Percentiles rank a stretch among this genome's conserved stretches.
Evolutionary conservation across 2,113 vertebrate species (phyloP).

Genomic region (Loxodonta africana): DNA sequence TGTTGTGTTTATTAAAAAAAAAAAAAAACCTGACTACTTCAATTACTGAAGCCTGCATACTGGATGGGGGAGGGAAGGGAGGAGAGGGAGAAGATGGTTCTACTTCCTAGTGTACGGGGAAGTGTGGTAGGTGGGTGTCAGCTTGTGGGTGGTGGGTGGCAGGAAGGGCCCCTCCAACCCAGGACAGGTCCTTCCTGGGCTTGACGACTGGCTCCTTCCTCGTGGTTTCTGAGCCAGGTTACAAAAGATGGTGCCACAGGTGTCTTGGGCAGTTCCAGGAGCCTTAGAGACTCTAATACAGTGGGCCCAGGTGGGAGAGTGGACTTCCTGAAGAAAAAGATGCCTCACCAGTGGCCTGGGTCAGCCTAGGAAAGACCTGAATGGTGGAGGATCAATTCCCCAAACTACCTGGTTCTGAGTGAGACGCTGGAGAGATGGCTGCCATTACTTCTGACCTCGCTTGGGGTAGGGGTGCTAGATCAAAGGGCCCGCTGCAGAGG

Average conservation of each 20-base stretch:
- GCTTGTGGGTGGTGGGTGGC: too few species aligned
- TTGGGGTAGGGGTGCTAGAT: neutral
- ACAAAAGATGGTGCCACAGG: neutral
- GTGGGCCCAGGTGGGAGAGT: neutral
- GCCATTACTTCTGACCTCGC: neutral
- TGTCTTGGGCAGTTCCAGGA: neutral
- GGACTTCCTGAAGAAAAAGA: neutral
- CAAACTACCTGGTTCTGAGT: neutral
- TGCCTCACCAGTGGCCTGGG: neutral
- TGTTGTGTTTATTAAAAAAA: constrained; percentile 21
- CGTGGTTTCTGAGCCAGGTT: neutral
- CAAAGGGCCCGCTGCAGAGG: neutral
- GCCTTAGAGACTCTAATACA: neutral
- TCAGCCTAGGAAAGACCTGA: neutral
- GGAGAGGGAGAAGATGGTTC: neutral
- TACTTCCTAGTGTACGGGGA: neutral
- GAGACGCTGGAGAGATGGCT: neutral
- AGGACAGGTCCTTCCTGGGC: neutral
- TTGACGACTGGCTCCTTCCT: neutral
- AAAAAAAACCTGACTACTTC: neutral
- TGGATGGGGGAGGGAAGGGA: neutral
- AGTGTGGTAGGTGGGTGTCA: too few species aligned
- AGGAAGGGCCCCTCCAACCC: neutral
- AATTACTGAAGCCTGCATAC: neutral
- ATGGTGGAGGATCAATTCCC: neutral